phyloP scores from a whole-genome alignment of 2,797 vertebrate genomes.

The Poecilia velifera region DNA sequence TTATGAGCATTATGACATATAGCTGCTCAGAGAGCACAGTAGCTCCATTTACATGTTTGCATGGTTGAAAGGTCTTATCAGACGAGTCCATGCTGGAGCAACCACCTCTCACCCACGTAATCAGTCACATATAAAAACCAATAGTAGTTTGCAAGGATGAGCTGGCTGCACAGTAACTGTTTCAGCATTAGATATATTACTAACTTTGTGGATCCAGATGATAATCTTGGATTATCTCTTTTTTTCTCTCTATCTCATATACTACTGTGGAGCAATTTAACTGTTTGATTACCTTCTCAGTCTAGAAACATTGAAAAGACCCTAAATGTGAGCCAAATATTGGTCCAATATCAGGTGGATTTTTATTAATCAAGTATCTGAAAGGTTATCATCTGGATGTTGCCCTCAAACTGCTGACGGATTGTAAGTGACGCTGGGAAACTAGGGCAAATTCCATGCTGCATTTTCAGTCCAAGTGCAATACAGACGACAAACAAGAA shows the following conservation, averaged over 20 bases:
- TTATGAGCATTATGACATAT: slow-evolving; percentile 2
- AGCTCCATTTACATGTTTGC: slow-evolving; percentile 38
- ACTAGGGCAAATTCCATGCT: slow-evolving; percentile 7
- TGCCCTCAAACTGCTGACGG: background rate
- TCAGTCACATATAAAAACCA: slow-evolving; percentile 79
- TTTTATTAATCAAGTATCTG: slow-evolving; percentile 7
- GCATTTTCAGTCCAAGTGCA: background rate
- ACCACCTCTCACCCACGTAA: slow-evolving; percentile 77
- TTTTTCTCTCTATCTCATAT: background rate
- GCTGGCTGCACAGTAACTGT: slow-evolving; percentile 2
- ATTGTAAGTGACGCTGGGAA: slow-evolving; percentile 6
- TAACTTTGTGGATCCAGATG: background rate
- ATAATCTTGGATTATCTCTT: slow-evolving; percentile 3
- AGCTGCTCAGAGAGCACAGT: slow-evolving; percentile 15
- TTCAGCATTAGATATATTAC: background rate
- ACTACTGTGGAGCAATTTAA: background rate
- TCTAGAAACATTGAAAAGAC: background rate
- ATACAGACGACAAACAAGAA: background rate
- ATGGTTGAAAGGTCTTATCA: slow-evolving; percentile 59
- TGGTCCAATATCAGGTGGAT: background rate
- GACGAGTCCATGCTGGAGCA: slow-evolving; percentile 47
- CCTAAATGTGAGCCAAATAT: background rate
- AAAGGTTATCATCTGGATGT: background rate
- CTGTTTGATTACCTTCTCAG: background rate
- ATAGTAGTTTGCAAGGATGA: slow-evolving; percentile 38